phyloP scores from a whole-genome alignment of 2,113 vertebrate genomes.

The Calyptomena viridis region DNA sequence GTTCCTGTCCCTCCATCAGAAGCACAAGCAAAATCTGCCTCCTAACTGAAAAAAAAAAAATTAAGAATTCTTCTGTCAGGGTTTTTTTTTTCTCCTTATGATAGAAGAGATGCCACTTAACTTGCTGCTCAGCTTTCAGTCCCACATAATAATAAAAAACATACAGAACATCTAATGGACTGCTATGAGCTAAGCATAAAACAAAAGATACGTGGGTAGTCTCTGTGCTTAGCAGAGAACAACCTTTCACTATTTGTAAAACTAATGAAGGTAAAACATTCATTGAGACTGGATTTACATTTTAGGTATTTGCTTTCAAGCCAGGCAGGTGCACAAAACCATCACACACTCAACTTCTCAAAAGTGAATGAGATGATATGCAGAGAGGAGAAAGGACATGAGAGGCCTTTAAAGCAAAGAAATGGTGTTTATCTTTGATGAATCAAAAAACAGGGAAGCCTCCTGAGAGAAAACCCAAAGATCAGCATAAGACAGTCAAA shows the following conservation, averaged over 20 bases:
- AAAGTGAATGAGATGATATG: neutral
- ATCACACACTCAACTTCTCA: neutral
- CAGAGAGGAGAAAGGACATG: neutral
- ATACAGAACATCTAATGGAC: neutral
- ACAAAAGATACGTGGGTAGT: fast-evolving
- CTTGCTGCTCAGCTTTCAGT: neutral
- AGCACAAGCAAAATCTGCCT: neutral
- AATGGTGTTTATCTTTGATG: neutral
- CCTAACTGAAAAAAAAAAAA: neutral
- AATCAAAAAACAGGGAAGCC: neutral
- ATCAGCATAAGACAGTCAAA: neutral
- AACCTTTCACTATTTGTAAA: neutral
- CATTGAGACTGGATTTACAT: neutral
- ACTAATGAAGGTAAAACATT: neutral
- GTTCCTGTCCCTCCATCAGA: neutral
- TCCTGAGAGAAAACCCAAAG: neutral
- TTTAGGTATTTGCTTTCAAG: neutral
- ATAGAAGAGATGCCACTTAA: neutral
- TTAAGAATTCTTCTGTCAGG: neutral
- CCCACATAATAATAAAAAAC: neutral
- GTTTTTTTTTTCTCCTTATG: neutral
- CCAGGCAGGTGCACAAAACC: neutral
- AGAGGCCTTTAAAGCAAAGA: neutral
- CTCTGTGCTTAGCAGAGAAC: neutral
- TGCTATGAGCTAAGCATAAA: neutral